Evolutionary conservation across 1,140 invertebrate species (phyloP).

Genomic region (Drosophila arawakana): DNA sequence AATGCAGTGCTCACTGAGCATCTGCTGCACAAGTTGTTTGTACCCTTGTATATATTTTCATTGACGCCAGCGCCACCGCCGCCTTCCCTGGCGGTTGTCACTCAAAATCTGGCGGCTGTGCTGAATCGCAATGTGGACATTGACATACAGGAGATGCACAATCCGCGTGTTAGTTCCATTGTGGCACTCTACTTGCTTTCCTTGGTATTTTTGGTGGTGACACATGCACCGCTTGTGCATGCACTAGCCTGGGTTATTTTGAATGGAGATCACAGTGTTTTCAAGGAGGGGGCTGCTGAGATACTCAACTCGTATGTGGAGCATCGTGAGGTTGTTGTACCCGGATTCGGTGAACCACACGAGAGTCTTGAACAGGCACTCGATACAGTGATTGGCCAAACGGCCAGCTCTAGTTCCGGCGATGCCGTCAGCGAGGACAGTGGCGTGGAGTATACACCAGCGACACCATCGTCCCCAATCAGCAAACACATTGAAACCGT

Average conservation of each 20-base stretch:
- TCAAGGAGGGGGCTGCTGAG: slow-evolving; percentile 89
- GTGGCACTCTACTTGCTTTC: slow-evolving; percentile 96
- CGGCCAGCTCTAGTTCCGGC: slow-evolving; percentile 19
- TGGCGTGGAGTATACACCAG: slow-evolving; percentile 48
- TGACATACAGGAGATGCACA: slow-evolving; percentile 85
- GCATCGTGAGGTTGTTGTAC: slow-evolving; percentile 85
- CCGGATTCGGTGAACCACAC: slow-evolving; percentile 85
- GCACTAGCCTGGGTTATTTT: slow-evolving; percentile 95
- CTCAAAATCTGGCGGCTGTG: slow-evolving; percentile 87
- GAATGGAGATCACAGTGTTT: slow-evolving; percentile 90
- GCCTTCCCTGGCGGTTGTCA: slow-evolving; percentile 86
- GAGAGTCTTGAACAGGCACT: slow-evolving; percentile 88
- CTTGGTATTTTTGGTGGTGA: slow-evolving; percentile 98
- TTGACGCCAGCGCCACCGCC: slow-evolving; percentile 86
- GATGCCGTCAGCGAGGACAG: slow-evolving; percentile 66
- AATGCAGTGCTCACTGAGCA: slow-evolving; percentile 98
- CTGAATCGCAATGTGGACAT: slow-evolving; percentile 86
- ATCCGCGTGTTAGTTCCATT: slow-evolving; percentile 93
- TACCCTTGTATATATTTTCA: slow-evolving; percentile 98
- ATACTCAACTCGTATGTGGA: slow-evolving; percentile 90
- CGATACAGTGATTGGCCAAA: slow-evolving; percentile 79
- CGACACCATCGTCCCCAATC: slow-evolving; percentile 43
- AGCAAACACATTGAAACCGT: slow-evolving; percentile 44
- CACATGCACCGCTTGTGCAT: slow-evolving; percentile 94
- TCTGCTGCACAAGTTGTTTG: slow-evolving; percentile 95